A percentile compares a stretch with the other conserved stretches of the same genome.
phyloP scores from a whole-genome alignment of 2,888 invertebrate genomes.

The Ectropis crepuscularia region DNA sequence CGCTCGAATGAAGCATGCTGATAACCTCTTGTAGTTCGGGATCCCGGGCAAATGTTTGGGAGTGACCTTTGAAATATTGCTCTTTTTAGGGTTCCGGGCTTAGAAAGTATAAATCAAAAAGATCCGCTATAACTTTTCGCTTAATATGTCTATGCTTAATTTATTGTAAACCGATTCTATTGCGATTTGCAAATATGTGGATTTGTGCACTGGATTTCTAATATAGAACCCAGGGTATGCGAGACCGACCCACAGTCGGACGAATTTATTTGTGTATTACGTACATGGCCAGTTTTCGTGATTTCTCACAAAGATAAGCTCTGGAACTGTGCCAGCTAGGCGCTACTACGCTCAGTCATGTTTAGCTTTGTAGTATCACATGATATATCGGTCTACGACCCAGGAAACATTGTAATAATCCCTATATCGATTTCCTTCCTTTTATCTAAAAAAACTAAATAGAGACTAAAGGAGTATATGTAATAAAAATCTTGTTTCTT shows the following conservation, averaged over 20 bases:
- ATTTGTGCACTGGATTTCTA: too few species aligned
- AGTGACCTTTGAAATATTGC: background rate
- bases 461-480: too few species aligned
- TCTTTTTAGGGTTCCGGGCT: conserved; percentile 1
- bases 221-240: too few species aligned
- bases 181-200: too few species aligned
- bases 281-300: conserved; percentile 9
- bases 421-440: too few species aligned
- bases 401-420: background rate
- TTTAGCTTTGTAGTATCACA: background rate
- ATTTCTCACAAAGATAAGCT: background rate
- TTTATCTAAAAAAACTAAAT: too few species aligned
- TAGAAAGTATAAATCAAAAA: too few species aligned
- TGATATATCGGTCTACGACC: conserved; percentile 8
- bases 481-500: too few species aligned
- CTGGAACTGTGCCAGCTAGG: conserved; percentile 6
- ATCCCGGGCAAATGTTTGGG: conserved; percentile 1
- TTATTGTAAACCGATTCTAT: too few species aligned
- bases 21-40: conserved; percentile 5
- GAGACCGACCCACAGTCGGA: too few species aligned
- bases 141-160: too few species aligned
- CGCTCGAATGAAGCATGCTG: background rate
- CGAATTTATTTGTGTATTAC: background rate
- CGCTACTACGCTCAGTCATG: conserved; percentile 7
- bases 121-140: too few species aligned